These are phyloP conservation scores for Naso thynnoides DNA, from an alignment of 2,797 vertebrate species.

Conservation along the genomic window DNA sequence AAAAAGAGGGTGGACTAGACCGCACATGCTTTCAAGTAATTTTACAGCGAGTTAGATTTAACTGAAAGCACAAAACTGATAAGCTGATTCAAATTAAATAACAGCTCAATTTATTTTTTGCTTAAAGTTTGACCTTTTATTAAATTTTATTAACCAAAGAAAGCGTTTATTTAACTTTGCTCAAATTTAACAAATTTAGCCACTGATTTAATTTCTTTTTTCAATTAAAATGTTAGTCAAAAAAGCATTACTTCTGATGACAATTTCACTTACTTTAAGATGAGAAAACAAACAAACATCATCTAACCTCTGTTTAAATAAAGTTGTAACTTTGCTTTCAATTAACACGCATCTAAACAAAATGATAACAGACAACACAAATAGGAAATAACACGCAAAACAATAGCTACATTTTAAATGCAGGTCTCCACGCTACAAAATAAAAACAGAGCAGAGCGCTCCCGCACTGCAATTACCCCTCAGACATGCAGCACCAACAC, in stretches of 20 bases:
- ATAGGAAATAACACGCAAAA: constrained; percentile 28
- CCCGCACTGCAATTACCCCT: constrained; percentile 65
- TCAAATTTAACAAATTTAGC: constrained; percentile 2
- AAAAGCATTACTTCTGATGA: constrained; percentile 11
- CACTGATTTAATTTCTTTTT: not conserved
- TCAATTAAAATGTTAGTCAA: not conserved
- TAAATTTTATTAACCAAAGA: constrained; percentile 6
- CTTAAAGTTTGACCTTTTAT: constrained; percentile 6
- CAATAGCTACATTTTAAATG: constrained; percentile 46
- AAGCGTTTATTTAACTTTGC: not conserved
- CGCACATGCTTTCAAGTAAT: constrained; percentile 75
- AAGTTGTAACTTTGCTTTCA: constrained; percentile 23
- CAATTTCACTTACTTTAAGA: not conserved
- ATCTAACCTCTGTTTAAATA: not conserved
- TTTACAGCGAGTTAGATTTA: constrained; percentile 61
- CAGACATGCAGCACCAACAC: constrained; percentile 67
- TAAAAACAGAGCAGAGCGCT: constrained; percentile 56
- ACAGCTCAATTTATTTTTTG: constrained; percentile 11
- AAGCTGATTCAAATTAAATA: constrained; percentile 44
- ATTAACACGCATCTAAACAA: constrained; percentile 25
- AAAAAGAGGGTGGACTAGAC: constrained; percentile 65
- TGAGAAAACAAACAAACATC: not conserved
- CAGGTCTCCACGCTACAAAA: constrained; percentile 40
- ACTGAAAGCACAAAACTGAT: constrained; percentile 21
- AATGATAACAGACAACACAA: constrained; percentile 27